Percentiles rank a stretch among this genome's conserved stretches.
Evolutionary conservation across 2,797 vertebrate species (phyloP).

Genomic region (Crax fasciolata): DNA sequence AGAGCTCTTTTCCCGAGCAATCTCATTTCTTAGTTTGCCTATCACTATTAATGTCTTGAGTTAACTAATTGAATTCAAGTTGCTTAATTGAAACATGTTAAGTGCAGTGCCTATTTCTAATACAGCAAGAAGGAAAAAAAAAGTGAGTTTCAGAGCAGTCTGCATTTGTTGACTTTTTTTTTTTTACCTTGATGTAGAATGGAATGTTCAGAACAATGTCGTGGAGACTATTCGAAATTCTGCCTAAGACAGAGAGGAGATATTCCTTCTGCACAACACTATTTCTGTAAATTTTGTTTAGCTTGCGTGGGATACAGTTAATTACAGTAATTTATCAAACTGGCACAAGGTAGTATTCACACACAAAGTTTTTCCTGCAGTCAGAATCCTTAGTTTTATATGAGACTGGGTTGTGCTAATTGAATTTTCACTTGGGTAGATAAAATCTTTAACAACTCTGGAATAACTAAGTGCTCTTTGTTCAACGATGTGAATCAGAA

Average conservation of each 20-base stretch:
- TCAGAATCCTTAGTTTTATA: conserved; percentile 81
- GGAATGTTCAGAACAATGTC: conserved; percentile 45
- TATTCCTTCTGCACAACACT: conserved; percentile 79
- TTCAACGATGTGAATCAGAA: conserved; percentile 81
- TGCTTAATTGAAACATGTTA: conserved; percentile 74
- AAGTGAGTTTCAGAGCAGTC: background rate
- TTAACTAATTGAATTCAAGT: conserved; percentile 77
- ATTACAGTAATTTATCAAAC: conserved; percentile 92
- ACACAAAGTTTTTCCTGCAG: conserved; percentile 77
- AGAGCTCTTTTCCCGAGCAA: conserved; percentile 18
- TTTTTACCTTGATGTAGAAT: conserved; percentile 46
- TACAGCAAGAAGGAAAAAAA: background rate
- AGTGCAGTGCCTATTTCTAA: conserved; percentile 27
- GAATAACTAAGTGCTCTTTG: conserved; percentile 84
- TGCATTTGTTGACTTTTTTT: conserved; percentile 7
- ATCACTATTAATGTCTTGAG: conserved; percentile 25
- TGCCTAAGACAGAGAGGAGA: conserved; percentile 58
- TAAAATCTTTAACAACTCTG: conserved; percentile 87
- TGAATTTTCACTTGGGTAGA: conserved; percentile 88
- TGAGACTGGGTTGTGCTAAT: conserved; percentile 81
- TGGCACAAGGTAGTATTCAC: conserved; percentile 85
- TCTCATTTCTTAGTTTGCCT: conserved; percentile 53
- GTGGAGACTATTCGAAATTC: conserved; percentile 56
- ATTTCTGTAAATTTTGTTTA: conserved; percentile 87
- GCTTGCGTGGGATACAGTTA: conserved; percentile 86